Percentiles rank a stretch among this genome's conserved stretches.
phyloP scores from a whole-genome alignment of 2,888 invertebrate genomes.

The Cephus rjabovi region DNA sequence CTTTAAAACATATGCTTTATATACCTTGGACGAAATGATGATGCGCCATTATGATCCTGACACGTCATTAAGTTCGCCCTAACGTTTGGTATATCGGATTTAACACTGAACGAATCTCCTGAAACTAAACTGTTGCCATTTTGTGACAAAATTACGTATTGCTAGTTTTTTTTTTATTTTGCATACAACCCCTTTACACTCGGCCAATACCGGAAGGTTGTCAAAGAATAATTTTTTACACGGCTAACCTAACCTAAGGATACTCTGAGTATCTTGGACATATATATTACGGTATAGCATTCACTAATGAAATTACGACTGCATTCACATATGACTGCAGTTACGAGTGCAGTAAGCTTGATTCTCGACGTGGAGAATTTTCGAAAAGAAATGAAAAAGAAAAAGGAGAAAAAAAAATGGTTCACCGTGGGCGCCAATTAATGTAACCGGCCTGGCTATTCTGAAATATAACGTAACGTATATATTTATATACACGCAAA shows the following conservation, averaged over 20 bases:
- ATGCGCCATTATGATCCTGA: conserved; percentile 60
- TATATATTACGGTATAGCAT: not conserved
- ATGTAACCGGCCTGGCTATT: conserved; percentile 16
- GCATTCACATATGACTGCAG: not conserved
- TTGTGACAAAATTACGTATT: conserved; percentile 36
- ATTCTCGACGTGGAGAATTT: not conserved
- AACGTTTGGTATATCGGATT: conserved; percentile 23
- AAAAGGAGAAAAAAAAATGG: not conserved
- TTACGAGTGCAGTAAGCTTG: not conserved
- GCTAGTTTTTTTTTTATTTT: conserved; percentile 24
- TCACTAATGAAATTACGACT: not conserved
- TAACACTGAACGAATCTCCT: conserved; percentile 44
- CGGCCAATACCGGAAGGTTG: not conserved
- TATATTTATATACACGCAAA: not conserved
- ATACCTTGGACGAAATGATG: conserved; percentile 48
- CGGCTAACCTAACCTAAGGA: not conserved
- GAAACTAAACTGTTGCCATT: conserved; percentile 40
- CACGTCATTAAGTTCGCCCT: conserved; percentile 61
- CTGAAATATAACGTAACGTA: not conserved
- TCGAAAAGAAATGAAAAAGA: not conserved
- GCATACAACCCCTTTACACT: not conserved
- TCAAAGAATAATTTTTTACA: not conserved
- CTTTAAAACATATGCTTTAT: conserved; percentile 60
- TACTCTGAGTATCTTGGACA: not conserved
- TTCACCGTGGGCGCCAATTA: conserved; percentile 35